Evolutionary conservation across 2,888 invertebrate species (phyloP).

Genomic region (Caenorhabditis angaria): DNA sequence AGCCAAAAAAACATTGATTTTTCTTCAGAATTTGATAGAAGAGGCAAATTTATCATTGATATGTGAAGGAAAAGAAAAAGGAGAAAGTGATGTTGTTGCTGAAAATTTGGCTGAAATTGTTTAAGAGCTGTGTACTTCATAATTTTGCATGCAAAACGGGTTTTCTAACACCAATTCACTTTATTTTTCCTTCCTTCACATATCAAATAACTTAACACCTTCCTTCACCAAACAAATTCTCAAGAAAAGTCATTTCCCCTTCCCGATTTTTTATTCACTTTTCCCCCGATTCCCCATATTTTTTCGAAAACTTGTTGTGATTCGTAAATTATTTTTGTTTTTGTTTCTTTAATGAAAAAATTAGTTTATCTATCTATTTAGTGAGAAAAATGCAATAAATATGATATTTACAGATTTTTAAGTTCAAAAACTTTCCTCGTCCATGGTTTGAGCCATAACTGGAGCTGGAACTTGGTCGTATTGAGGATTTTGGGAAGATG

Average conservation of each 20-base stretch:
- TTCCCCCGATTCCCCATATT: not conserved
- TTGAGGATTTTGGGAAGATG: too few species aligned
- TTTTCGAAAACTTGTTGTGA: not conserved
- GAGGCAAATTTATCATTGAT: not conserved
- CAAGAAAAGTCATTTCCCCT: not conserved
- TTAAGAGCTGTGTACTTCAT: not conserved
- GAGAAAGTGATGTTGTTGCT: not conserved
- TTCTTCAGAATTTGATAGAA: slow-evolving; percentile 1
- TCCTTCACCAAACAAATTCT: too few species aligned
- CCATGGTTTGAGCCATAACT: not conserved
- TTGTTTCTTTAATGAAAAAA: not conserved
- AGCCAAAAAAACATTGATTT: not conserved
- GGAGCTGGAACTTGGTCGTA: not conserved
- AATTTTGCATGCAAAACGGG: not conserved
- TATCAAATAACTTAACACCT: not conserved
- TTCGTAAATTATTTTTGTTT: not conserved
- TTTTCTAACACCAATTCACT: not conserved
- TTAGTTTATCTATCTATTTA: not conserved
- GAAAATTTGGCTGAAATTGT: not conserved
- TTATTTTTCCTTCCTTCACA: not conserved
- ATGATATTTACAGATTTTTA: not conserved
- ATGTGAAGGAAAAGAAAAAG: not conserved
- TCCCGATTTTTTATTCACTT: not conserved
- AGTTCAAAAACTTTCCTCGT: not conserved
- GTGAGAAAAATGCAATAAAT: not conserved